phyloP scores from a whole-genome alignment of 2,888 invertebrate genomes.

The Antitype chi region DNA sequence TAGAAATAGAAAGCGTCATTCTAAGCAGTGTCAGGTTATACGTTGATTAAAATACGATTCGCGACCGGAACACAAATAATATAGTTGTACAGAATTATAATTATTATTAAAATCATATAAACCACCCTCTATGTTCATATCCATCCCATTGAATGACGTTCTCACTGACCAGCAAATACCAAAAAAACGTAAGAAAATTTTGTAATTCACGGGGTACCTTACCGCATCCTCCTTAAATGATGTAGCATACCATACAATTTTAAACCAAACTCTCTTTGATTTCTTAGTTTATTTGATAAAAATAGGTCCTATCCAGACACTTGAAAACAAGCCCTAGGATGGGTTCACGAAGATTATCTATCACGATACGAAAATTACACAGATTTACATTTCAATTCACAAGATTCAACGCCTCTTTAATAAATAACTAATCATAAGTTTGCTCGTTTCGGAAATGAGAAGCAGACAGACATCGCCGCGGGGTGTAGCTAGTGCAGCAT shows the following conservation, averaged over 20 bases:
- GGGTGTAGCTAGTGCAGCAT: slow-evolving; percentile 30
- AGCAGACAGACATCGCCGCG: slow-evolving; percentile 37
- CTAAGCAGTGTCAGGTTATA: no score
- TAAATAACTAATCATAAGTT: slow-evolving; percentile 16
- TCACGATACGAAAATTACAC: neutral
- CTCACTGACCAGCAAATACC: no score
- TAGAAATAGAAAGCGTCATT: no score
- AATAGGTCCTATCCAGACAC: neutral
- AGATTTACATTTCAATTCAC: slow-evolving; percentile 7
- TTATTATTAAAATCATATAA: no score
- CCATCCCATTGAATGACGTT: no score
- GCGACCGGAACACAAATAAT: no score
- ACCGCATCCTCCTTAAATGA: neutral
- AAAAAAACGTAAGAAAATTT: no score
- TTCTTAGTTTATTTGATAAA: neutral
- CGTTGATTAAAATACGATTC: no score
- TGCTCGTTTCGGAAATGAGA: slow-evolving; percentile 4
- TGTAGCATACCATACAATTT: neutral
- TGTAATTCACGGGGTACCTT: no score
- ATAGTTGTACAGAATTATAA: no score
- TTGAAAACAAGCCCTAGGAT: neutral
- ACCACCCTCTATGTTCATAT: no score
- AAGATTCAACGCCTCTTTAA: slow-evolving; percentile 1
- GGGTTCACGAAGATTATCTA: neutral
- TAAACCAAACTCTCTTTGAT: neutral